Evolutionary conservation across 1,140 invertebrate genomes (phyloP).

Genomic region (Nasonia vitripennis): DNA sequence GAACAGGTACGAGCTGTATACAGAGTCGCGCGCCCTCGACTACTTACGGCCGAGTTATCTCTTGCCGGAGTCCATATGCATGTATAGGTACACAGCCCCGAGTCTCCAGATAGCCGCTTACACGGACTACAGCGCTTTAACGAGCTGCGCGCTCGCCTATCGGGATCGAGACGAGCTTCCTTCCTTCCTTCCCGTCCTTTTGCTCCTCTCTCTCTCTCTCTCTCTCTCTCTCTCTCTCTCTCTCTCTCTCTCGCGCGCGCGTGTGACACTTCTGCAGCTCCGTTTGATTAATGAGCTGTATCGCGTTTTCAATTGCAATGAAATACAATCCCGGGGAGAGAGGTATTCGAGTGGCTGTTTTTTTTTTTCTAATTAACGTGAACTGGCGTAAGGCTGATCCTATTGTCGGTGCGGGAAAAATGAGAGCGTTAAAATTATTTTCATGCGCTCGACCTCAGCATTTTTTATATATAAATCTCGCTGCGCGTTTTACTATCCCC

Average conservation of each 20-base stretch:
- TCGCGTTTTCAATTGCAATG: not conserved
- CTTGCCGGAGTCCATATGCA: too few relatives aligned
- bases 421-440: conserved; percentile 21
- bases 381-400: not conserved
- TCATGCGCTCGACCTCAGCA: conserved; percentile 4
- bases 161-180: not conserved
- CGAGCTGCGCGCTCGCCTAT: not conserved
- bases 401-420: not conserved
- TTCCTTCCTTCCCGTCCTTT: not conserved
- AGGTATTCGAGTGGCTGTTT: too few relatives aligned
- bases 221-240: not conserved
- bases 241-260: too few relatives aligned
- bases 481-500: not conserved
- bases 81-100: not conserved
- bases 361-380: too few relatives aligned
- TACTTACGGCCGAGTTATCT: not conserved
- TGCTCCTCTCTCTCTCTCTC: not conserved
- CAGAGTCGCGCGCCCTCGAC: too few relatives aligned
- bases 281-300: not conserved
- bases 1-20: too few relatives aligned
- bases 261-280: not conserved
- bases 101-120: not conserved
- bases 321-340: too few relatives aligned
- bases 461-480: conserved; percentile 6
- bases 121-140: not conserved